Evolutionary conservation across 2,888 invertebrate genomes (phyloP).

Genomic region (Loripinus fragilis): DNA sequence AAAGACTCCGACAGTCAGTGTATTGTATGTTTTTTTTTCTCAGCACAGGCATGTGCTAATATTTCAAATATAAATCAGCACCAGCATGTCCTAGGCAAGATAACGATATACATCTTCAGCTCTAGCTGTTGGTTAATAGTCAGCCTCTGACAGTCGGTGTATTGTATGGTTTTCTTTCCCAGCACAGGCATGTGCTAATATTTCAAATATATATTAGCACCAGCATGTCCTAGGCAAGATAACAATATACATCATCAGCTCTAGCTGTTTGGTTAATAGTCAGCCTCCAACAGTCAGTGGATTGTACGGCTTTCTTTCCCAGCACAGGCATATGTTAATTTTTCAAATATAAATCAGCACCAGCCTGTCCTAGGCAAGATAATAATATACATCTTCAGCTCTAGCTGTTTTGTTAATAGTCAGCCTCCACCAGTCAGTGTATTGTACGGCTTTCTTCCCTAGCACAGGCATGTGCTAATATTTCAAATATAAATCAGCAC

Average conservation of each 20-base stretch:
- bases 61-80: slow-evolving; percentile 1
- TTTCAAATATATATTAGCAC: not conserved
- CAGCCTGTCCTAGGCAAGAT: slow-evolving; percentile 22
- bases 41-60: slow-evolving; percentile 31
- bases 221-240: not conserved
- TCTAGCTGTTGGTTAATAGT: too few species aligned
- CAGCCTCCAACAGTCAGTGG: too few species aligned
- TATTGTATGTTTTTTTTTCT: slow-evolving; percentile 1
- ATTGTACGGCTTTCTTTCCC: slow-evolving; percentile 24
- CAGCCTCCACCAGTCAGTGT: too few species aligned
- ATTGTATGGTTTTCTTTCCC: slow-evolving; percentile 21
- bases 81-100: slow-evolving; percentile 3
- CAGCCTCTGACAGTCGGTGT: too few species aligned
- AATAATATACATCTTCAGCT: too few species aligned
- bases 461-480: slow-evolving; percentile 35
- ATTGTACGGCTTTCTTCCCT: not conserved
- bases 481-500: slow-evolving; percentile 26
- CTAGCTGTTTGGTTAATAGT: too few species aligned
- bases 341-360: slow-evolving; percentile 17
- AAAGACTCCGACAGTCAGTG: too few species aligned
- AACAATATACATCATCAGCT: not conserved
- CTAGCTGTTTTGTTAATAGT: too few species aligned
- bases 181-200: slow-evolving; percentile 8
- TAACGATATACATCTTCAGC: too few species aligned
- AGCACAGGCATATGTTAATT: slow-evolving; percentile 27